phyloP scores from a whole-genome alignment of 2,888 invertebrate genomes.

The Chrysolina americana region DNA sequence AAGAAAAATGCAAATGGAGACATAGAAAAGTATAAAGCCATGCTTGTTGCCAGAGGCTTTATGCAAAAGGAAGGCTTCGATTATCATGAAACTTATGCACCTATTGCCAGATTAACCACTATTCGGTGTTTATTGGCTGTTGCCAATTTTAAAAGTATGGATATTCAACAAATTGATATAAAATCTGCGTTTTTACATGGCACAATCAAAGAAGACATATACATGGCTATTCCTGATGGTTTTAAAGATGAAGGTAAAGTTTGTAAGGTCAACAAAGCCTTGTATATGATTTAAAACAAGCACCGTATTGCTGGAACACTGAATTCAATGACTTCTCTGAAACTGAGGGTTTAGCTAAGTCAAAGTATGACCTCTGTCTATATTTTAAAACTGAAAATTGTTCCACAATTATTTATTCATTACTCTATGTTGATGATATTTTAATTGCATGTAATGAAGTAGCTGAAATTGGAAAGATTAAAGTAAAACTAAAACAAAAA shows the following conservation, averaged over 20 bases:
- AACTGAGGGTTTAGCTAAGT: too few species aligned
- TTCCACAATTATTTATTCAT: too few species aligned
- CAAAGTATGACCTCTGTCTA: too few species aligned
- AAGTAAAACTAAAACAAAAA: not conserved
- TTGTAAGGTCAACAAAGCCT: too few species aligned
- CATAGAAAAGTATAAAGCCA: not conserved
- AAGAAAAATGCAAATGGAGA: slow-evolving; percentile 37
- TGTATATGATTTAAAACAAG: too few species aligned
- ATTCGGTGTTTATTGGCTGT: slow-evolving; percentile 46
- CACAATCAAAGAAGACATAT: slow-evolving; percentile 9
- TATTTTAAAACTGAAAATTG: too few species aligned
- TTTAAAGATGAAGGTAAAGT: not conserved
- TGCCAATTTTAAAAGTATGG: slow-evolving; percentile 14
- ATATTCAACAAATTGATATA: slow-evolving; percentile 49
- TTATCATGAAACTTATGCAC: too few species aligned
- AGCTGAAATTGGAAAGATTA: not conserved
- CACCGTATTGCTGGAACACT: too few species aligned
- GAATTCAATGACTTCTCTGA: too few species aligned
- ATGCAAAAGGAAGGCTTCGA: slow-evolving; percentile 43
- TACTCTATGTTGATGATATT: not conserved
- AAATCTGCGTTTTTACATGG: slow-evolving; percentile 60
- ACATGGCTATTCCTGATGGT: too few species aligned
- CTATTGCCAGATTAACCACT: too few species aligned
- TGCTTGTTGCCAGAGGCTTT: slow-evolving; percentile 40
- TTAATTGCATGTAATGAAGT: not conserved